Conservation (phyloP, 2,888 invertebrate genomes). For the Portevinia maculata region DNA sequence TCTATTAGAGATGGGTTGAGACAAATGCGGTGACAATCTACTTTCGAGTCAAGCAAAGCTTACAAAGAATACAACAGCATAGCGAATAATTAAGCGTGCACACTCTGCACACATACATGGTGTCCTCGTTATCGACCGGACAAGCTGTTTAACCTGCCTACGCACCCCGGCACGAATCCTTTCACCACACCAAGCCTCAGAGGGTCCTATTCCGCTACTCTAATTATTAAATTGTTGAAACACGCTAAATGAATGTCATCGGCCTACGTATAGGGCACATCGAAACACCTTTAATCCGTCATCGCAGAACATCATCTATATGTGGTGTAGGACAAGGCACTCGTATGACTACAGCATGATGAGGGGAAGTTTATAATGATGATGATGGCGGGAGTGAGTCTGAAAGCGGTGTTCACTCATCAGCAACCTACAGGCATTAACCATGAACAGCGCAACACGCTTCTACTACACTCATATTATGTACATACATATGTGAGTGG, state of each 20-base stretch:
- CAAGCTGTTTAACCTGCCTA: slow-evolving; percentile 69
- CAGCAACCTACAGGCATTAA: slow-evolving; percentile 55
- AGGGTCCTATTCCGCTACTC: slow-evolving; percentile 49
- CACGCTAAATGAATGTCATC: slow-evolving; percentile 67
- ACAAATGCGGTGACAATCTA: slow-evolving; percentile 60
- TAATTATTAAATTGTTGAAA: slow-evolving; percentile 73
- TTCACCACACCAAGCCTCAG: slow-evolving; percentile 4
- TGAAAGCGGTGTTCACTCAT: slow-evolving; percentile 42
- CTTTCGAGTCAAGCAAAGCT: slow-evolving; percentile 22
- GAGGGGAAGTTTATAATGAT: slow-evolving; percentile 45
- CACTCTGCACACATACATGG: slow-evolving; percentile 42
- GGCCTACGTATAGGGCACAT: slow-evolving; percentile 38
- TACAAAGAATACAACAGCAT: slow-evolving; percentile 32
- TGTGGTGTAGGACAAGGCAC: slow-evolving; percentile 56
- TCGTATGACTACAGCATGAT: slow-evolving; percentile 32
- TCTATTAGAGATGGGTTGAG: slow-evolving; percentile 56
- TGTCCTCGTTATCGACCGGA: slow-evolving; percentile 66
- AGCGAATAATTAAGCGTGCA: slow-evolving; percentile 65
- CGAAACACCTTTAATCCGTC: slow-evolving; percentile 69
- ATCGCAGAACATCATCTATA: slow-evolving; percentile 63
- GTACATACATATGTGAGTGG: slow-evolving; percentile 35
- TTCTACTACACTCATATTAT: background rate
- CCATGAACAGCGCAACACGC: slow-evolving; percentile 38
- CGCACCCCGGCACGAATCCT: slow-evolving; percentile 28
- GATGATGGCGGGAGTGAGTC: slow-evolving; percentile 26